Conservation (phyloP, 2,888 invertebrate species). For the Anoplius nigerrimus region DNA sequence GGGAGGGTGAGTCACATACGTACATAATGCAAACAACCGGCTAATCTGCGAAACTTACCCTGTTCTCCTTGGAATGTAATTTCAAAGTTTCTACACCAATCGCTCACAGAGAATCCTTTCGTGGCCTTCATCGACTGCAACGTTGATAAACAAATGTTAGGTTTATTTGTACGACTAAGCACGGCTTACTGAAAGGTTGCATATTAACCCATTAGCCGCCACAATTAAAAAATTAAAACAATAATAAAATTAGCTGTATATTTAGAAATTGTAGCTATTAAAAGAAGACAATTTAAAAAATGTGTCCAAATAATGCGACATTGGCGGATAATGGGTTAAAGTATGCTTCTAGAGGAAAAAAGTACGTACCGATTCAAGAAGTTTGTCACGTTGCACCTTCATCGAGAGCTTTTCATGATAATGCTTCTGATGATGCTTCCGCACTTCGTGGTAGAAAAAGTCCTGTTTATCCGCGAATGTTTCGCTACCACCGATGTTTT, state of each 20-base stretch:
- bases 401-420: constrained; percentile 90
- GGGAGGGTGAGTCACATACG: not conserved
- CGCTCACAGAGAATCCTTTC: constrained; percentile 88
- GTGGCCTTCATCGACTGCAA: constrained; percentile 87
- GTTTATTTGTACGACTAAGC: not conserved
- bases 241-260: too few species aligned
- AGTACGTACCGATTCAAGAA: constrained; percentile 83
- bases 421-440: constrained; percentile 90
- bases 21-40: not conserved
- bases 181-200: not conserved
- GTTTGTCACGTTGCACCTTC: constrained; percentile 87
- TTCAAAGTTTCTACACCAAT: constrained; percentile 97
- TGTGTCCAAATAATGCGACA: too few species aligned
- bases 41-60: constrained; percentile 77
- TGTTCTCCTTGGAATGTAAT: constrained; percentile 95
- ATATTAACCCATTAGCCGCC: too few species aligned
- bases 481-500: constrained; percentile 96
- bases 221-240: too few species aligned
- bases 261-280: too few species aligned
- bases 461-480: constrained; percentile 89
- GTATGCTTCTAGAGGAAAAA: not conserved
- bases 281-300: not conserved
- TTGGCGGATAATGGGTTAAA: too few species aligned
- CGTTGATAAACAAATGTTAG: not conserved
- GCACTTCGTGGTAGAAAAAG: constrained; percentile 83